Evolutionary conservation across 2,113 vertebrate species (phyloP), one percentile per base, ranked within the genome.

Genomic region (Fregetta grallaria): DNA sequence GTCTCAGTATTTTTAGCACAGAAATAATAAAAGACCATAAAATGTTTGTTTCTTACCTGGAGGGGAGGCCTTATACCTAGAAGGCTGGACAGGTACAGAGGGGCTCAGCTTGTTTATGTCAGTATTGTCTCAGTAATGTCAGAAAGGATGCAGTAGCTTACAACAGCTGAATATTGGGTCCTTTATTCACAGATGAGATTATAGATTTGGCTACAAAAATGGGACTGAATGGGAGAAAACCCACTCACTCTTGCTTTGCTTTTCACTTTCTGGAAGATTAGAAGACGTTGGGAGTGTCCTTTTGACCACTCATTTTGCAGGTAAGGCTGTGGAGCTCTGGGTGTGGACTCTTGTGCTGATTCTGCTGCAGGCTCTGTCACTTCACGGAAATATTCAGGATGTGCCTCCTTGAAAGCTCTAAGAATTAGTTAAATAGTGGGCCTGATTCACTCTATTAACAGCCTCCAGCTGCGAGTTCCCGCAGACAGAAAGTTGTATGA

Each of bases 91-190:
- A 26, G 55, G 32, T 61, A 53, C 21, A 63, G 40, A 49, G 40
- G 29, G 29, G 21, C 19, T 72, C 66, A 49, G 58, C 58, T 55
- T 34, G 15, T 47, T 62, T n/a, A 15, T 40, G 47, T 44, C 36
- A 13, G 3, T 40, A 36, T n/a, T 0, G 1, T 71, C 49, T 72
- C 40, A n/a, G 75, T 34, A n/a, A 25, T 47, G 49, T 47, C 1
- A 0, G 66, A 55, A 63, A 40, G 23, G 49, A 25, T 20, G 29
- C 4, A 4, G 40, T 47, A 71, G 40, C 32, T 71, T 56, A 29
- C 29, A 79, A 20, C 19, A 55, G n/a, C 32, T 79, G 58, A 53
- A 38, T 65, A 53, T 29, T 40, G n/a, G n/a, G n/a, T 67, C 15
- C 17, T 32, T 19, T 80, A 36, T 36, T 73, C 42, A 73, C 67